Percentiles rank a stretch among this genome's conserved stretches.
These are phyloP conservation scores for Bombylius major DNA, from an alignment of 2,888 invertebrate genomes.

Conservation along the genomic window DNA sequence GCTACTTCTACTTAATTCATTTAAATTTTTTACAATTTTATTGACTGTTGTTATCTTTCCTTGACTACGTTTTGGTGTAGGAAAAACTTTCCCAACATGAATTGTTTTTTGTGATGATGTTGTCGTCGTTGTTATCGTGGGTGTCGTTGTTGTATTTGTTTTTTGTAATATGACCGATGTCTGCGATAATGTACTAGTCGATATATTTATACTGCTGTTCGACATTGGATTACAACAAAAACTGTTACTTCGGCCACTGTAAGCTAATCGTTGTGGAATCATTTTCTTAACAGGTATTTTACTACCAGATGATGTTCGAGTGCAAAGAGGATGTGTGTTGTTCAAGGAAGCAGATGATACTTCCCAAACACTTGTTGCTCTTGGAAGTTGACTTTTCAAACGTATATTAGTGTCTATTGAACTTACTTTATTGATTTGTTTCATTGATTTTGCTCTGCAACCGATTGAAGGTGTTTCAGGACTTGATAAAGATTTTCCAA, in stretches of 20 bases:
- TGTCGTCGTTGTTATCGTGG: neutral
- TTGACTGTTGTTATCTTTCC: slow-evolving; percentile 10
- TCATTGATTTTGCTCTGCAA: slow-evolving; percentile 22
- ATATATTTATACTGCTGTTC: no score
- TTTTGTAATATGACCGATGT: neutral
- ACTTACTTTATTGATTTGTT: neutral
- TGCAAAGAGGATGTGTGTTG: slow-evolving; percentile 25
- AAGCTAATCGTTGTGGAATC: slow-evolving; percentile 17
- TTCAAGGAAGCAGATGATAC: slow-evolving; percentile 25
- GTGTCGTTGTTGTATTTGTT: neutral
- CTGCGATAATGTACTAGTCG: no score
- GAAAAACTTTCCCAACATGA: slow-evolving; percentile 7
- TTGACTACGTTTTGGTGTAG: slow-evolving; percentile 1
- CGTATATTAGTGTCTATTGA: neutral
- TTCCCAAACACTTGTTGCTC: slow-evolving; percentile 45
- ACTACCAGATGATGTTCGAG: slow-evolving; percentile 41
- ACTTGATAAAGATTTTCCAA: slow-evolving; percentile 19
- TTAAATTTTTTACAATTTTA: slow-evolving; percentile 16
- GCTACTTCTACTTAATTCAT: slow-evolving; percentile 6
- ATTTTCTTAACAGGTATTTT: slow-evolving; percentile 44
- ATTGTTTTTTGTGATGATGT: neutral
- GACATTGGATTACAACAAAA: slow-evolving; percentile 15
- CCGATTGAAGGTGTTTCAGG: slow-evolving; percentile 31
- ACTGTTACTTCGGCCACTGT: slow-evolving; percentile 26
- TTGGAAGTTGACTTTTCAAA: slow-evolving; percentile 29